These are phyloP conservation scores for Monopis laevigella DNA, from an alignment of 2,888 invertebrate genomes.

Conservation along the genomic window DNA sequence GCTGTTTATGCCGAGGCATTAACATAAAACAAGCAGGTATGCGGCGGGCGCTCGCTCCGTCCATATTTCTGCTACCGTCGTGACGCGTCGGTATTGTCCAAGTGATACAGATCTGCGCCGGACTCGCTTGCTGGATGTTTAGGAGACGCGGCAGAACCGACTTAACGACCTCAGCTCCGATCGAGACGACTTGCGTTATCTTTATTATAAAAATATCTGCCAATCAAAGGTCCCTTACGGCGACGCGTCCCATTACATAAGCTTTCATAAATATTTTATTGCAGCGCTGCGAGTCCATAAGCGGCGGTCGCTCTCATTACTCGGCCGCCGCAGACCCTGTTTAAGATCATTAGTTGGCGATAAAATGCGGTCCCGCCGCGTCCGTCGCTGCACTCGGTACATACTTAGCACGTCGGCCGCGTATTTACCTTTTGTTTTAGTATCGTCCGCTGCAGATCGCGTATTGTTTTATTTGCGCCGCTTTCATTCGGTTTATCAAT, in stretches of 20 bases:
- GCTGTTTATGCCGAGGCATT: constrained; percentile 49
- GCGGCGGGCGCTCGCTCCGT: constrained; percentile 33
- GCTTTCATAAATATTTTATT: constrained; percentile 11
- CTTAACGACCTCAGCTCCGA: constrained; percentile 59
- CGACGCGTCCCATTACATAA: constrained; percentile 7
- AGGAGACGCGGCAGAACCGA: constrained; percentile 56
- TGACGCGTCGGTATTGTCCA: constrained; percentile 62
- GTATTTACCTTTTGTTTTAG: constrained; percentile 4
- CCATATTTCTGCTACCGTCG: constrained; percentile 62
- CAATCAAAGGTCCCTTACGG: constrained; percentile 8
- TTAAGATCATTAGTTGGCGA: constrained; percentile 55
- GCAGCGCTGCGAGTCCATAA: constrained; percentile 3
- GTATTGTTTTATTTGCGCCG: neutral
- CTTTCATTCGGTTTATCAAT: too few relatives aligned
- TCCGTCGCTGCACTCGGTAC: constrained; percentile 31
- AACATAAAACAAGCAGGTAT: constrained; percentile 61
- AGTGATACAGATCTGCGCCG: constrained; percentile 58
- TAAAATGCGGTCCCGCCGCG: constrained; percentile 44
- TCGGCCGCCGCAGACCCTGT: constrained; percentile 26
- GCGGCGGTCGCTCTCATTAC: constrained; percentile 48
- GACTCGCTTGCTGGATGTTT: constrained; percentile 55
- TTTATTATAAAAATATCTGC: constrained; percentile 7
- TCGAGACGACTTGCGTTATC: constrained; percentile 38
- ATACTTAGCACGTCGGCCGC: constrained; percentile 30
- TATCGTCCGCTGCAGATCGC: constrained; percentile 1